Percentiles rank a stretch among this genome's conserved stretches.
Conservation (phyloP, 2,113 vertebrate species). For the Oophaga pumilio region DNA sequence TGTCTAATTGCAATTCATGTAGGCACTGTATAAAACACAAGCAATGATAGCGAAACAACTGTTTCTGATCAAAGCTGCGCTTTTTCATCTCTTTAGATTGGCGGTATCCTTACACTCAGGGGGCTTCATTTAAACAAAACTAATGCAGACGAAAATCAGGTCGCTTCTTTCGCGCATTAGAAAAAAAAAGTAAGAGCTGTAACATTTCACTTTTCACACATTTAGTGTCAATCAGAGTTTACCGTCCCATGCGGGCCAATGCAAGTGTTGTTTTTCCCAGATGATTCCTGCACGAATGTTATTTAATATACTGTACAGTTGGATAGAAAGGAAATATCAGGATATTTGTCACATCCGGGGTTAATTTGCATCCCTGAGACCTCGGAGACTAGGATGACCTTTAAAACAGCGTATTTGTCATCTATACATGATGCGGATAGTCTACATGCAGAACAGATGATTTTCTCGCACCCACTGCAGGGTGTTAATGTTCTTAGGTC, state of each 20-base stretch:
- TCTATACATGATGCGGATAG: neutral
- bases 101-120: neutral
- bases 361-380: neutral
- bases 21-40: neutral
- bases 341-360: neutral
- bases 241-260: neutral
- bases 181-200: neutral
- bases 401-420: neutral
- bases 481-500: neutral
- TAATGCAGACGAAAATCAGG: constrained; percentile 8
- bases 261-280: neutral
- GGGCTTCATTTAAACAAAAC: neutral
- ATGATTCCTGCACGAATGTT: neutral
- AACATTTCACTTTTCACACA: neutral
- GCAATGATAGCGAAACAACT: neutral
- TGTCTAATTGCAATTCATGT: neutral
- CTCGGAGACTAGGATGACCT: neutral
- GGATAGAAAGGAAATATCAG: neutral
- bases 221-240: neutral
- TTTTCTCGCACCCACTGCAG: neutral
- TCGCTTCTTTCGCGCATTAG: neutral
- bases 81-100: neutral
- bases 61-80: neutral
- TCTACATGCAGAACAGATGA: neutral
- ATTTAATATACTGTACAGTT: neutral